These are phyloP conservation scores for Neomorphus geoffroyi DNA, from an alignment of 2,797 vertebrate species.

Conservation along the genomic window DNA sequence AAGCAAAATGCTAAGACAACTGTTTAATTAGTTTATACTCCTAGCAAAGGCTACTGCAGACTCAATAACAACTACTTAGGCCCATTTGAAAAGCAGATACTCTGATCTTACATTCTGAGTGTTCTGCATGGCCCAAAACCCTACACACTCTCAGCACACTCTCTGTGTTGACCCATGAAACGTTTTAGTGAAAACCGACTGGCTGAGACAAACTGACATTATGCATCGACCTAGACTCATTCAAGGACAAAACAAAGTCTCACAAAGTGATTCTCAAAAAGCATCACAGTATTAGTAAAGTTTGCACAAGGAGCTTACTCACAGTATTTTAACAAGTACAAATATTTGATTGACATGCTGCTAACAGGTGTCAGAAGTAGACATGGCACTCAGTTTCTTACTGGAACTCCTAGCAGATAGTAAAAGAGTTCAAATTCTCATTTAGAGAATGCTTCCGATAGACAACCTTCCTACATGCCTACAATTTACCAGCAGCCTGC, in stretches of 20 bases:
- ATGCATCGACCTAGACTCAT: not conserved
- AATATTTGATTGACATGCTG: not conserved
- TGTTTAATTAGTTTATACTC: not conserved
- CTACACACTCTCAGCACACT: not conserved
- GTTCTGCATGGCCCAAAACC: not conserved
- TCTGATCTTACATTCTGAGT: not conserved
- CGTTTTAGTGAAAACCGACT: not conserved
- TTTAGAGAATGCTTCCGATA: accelerated
- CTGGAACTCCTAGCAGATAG: not conserved
- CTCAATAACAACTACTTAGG: not conserved
- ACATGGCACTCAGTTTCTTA: not conserved
- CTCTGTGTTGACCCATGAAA: not conserved
- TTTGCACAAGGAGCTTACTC: not conserved
- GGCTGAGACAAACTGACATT: not conserved
- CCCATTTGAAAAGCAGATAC: not conserved
- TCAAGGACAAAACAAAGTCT: not conserved
- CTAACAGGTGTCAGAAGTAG: not conserved
- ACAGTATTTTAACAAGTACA: not conserved
- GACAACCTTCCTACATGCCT: not conserved
- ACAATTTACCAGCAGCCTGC: not conserved
- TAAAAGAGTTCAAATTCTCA: accelerated
- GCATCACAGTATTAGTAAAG: not conserved
- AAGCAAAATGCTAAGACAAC: conserved; percentile 46
- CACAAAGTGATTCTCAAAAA: not conserved
- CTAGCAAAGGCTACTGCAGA: not conserved